Conservation (phyloP, 2,113 vertebrate genomes). For the Girardinichthys multiradiatus region DNA sequence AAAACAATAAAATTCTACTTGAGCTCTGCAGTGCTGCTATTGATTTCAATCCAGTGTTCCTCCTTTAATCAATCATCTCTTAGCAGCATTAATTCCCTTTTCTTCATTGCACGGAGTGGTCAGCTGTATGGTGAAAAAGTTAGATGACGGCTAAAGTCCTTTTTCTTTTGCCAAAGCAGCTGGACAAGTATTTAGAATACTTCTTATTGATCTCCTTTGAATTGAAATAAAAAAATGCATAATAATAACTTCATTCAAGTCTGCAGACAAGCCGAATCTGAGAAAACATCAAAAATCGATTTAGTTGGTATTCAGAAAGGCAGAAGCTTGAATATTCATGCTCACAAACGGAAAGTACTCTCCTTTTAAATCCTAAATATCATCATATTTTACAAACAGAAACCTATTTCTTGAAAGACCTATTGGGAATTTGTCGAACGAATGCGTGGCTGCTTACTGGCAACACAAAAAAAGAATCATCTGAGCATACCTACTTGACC, state of each 20-base stretch:
- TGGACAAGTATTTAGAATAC: conserved; percentile 47
- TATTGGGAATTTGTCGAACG: too few species aligned
- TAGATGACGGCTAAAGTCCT: conserved; percentile 22
- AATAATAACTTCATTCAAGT: conserved; percentile 50
- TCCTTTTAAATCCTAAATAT: neutral
- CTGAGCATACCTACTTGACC: too few species aligned
- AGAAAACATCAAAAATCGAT: conserved; percentile 71
- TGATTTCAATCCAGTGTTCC: conserved; percentile 61
- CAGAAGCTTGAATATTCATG: too few species aligned
- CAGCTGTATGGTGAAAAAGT: conserved; percentile 32
- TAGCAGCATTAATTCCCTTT: conserved; percentile 49
- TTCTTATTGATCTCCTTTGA: conserved; percentile 54
- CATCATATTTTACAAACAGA: too few species aligned
- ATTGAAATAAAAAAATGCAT: conserved; percentile 49
- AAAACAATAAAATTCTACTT: conserved; percentile 55
- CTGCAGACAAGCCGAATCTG: conserved; percentile 36
- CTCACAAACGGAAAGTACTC: too few species aligned
- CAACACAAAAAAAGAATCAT: too few species aligned
- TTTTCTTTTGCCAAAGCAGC: conserved; percentile 27
- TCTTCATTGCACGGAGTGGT: conserved; percentile 15
- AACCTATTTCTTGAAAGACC: too few species aligned
- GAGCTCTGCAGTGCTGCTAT: conserved; percentile 40
- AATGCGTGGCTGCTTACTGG: too few species aligned
- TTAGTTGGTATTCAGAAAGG: too few species aligned
- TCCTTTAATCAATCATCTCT: conserved; percentile 55